Evolutionary conservation across 1,140 invertebrate genomes (phyloP), one percentile per base, ranked within the genome.

Genomic region (Proales similis): DNA sequence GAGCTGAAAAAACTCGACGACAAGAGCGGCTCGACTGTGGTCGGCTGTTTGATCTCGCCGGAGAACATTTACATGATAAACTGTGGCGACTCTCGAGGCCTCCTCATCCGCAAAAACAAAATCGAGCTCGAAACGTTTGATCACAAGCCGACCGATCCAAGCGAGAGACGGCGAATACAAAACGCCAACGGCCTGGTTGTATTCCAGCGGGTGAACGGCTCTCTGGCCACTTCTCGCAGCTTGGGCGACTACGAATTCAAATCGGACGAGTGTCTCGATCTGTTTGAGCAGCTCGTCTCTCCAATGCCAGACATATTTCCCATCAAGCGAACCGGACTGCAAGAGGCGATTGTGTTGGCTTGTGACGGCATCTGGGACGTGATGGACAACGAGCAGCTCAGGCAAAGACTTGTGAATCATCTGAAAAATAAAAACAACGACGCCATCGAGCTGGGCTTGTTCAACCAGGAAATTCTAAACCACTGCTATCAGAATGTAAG

Each of bases 321-420:
- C 22, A 81, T 84, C 65, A 80, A 84, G 65, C 78, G 97, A 61
- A 87, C 81, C n/a, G 79, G 84, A n/a, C 88, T 94, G 66, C 91
- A 90, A 84, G 92, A 98, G 75, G 98, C 98, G 73, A 80, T 97
- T 53, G 80, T 98, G 7, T 77, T 98, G 47, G 94, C 94, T 0
- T 98, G 94, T 75, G 94, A 99, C 79, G 94, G 94, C 22, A 97
- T 98, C 69, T 99, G 94, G 94, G 94, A 99, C 77, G 94, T 98
- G 4, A 82, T 98, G 80, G 86, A 82, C 4, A 95, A 89, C 77
- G 83, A 87, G 75, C 90, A 97, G 74, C 81, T 97, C 63, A 94
- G 90, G 79, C 12, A 57, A 57, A 39, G 82, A 86, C 71, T 96
- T 92, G n/a, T n/a, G n/a, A n/a, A n/a, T n/a, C n/a, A n/a, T n/a